Evolutionary conservation across 2,797 vertebrate genomes (phyloP).

Genomic region (Lepilemur septentrionalis): DNA sequence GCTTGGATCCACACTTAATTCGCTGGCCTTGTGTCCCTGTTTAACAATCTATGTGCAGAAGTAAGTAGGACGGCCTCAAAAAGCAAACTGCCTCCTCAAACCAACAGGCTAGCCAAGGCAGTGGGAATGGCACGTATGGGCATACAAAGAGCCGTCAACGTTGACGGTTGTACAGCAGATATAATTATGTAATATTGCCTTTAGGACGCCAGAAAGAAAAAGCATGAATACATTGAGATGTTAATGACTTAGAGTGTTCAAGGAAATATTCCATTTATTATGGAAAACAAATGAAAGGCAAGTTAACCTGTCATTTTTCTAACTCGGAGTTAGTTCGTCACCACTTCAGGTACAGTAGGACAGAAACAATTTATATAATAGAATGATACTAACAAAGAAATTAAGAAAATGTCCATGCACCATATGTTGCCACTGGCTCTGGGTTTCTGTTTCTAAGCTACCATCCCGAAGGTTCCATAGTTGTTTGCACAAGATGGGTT

Average conservation of each 20-base stretch:
- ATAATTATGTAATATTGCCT: constrained; percentile 30
- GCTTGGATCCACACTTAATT: neutral
- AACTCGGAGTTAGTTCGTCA: constrained; percentile 36
- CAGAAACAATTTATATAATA: neutral
- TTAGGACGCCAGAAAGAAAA: constrained; percentile 35
- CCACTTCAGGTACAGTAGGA: neutral
- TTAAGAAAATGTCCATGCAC: neutral
- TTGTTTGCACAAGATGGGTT: neutral
- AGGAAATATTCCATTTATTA: constrained; percentile 65
- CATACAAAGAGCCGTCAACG: neutral
- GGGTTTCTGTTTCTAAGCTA: neutral
- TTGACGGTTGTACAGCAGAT: neutral
- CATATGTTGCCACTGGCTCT: neutral
- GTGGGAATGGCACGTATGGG: neutral
- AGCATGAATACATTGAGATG: constrained; percentile 53
- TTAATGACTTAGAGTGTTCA: constrained; percentile 56
- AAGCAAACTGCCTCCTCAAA: neutral
- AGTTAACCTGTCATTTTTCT: constrained; percentile 60
- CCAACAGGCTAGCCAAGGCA: constrained; percentile 20
- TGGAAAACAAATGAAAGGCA: constrained; percentile 61
- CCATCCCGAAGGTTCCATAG: neutral
- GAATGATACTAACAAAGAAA: neutral
- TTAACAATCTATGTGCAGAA: neutral
- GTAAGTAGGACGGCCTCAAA: neutral
- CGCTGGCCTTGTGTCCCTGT: neutral